Evolutionary conservation across 2,113 vertebrate genomes (phyloP), one percentile per base, ranked within the genome.

Genomic region (Phalacrocorax carbo): DNA sequence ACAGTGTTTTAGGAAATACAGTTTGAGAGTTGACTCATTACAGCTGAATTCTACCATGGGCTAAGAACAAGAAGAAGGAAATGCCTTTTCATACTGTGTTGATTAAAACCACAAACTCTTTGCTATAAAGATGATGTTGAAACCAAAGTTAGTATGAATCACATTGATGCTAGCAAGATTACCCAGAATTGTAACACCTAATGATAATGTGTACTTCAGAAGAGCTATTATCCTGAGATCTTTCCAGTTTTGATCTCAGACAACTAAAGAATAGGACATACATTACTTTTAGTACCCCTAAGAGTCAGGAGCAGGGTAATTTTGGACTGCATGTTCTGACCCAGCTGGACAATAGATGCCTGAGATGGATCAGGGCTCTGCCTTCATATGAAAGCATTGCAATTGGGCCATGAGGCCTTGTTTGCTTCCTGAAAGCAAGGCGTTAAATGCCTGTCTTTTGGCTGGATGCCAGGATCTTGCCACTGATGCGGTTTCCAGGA

Each of bases 331-430:
- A 1, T 71, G 5, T 32, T 79, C 75, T 69, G 54, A 52, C 32
- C 7, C 60, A 77, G 34, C 6, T 48, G 30, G n/a, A 21, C 19
- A 82, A 4, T 27, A 51, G 1, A 29, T 25, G 11, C 30, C 10
- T 7, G 19, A 65, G 61, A 14, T 7, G 25, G 4, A 44, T 32
- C 25, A 54, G 17, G 21, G 20, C 25, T 68, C 21, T 62, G 2
- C 21, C 15, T 82, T 58, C 0, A 0, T 18, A 12, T 46, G 10
- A 13, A 21, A 54, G 7, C 5, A 10, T 26, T 79, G 75, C 0
- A 0, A n/a, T 3, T 16, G 14, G 20, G 8, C 16, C 13, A 1
- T 26, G 40, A 80, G 9, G 9, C 75, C 49, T 87, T 61, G 22
- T 71, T 66, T 82, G 7, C 46, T 73, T 81, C 36, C 42, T 80